A percentile compares a stretch with the other conserved stretches of the same genome.
Conservation (phyloP, 2,888 invertebrate species). For the Harpagoxenus sublaevis region DNA sequence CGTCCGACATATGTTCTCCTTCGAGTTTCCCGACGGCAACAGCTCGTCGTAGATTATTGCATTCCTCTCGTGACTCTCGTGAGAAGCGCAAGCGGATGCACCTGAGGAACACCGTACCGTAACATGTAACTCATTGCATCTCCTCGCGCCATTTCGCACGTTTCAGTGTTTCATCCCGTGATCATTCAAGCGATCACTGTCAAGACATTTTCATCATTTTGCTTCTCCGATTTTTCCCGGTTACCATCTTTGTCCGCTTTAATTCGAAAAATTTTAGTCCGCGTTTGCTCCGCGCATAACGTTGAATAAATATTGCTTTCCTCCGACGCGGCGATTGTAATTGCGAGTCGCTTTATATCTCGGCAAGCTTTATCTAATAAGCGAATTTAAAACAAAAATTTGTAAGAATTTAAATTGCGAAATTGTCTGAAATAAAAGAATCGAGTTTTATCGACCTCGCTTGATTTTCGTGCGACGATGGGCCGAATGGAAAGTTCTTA, state of each 20-base stretch:
- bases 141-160: neutral
- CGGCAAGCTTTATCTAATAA: neutral
- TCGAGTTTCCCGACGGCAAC: neutral
- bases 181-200: neutral
- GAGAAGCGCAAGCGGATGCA: neutral
- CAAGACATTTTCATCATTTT: neutral
- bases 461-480: no score
- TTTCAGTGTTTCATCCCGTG: neutral
- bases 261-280: neutral
- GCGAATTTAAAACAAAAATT: neutral
- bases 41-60: conserved; percentile 43
- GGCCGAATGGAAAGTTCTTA: neutral
- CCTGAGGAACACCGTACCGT: neutral
- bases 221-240: neutral
- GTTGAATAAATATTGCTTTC: neutral
- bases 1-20: neutral
- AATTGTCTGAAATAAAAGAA: neutral
- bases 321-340: neutral
- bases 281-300: neutral
- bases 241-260: neutral
- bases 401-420: neutral
- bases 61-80: neutral
- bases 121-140: neutral
- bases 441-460: neutral
- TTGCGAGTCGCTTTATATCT: neutral